A percentile compares a stretch with the other conserved stretches of the same genome.
phyloP scores from a whole-genome alignment of 2,797 vertebrate species.

The Lagorchestes hirsutus region DNA sequence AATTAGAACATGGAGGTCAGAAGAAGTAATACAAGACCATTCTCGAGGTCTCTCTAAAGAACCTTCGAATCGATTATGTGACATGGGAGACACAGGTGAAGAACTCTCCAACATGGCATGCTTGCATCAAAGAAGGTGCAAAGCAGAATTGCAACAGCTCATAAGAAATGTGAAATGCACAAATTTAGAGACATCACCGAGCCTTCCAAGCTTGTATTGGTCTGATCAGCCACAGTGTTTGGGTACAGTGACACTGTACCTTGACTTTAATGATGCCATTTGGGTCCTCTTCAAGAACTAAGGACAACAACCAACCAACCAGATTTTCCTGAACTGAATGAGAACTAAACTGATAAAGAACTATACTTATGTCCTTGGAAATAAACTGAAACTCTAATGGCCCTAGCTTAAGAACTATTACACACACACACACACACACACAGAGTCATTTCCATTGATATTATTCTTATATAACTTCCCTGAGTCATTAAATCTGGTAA shows the following conservation, averaged over 20 bases:
- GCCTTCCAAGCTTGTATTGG: not conserved
- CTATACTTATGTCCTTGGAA: not conserved
- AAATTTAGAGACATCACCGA: not conserved
- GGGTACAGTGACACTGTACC: not conserved
- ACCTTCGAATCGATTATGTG: not conserved
- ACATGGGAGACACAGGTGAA: not conserved
- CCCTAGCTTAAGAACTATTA: not conserved
- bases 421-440: not conserved
- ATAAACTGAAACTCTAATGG: not conserved
- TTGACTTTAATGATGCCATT: not conserved
- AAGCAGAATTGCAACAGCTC: not conserved
- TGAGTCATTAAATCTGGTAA: not conserved
- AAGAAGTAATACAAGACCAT: not conserved
- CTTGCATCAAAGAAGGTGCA: not conserved
- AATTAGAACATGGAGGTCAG: not conserved
- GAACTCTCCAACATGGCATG: not conserved
- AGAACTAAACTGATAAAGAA: not conserved
- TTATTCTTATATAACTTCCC: not conserved
- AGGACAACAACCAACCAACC: not conserved
- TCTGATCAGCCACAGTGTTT: not conserved
- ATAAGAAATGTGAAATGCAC: not conserved
- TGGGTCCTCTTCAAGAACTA: not conserved
- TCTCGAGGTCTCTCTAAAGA: not conserved
- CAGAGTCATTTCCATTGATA: not conserved
- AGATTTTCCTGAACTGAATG: not conserved